These are phyloP conservation scores for Mycteria americana DNA, from an alignment of 2,797 vertebrate genomes.

Conservation along the genomic window DNA sequence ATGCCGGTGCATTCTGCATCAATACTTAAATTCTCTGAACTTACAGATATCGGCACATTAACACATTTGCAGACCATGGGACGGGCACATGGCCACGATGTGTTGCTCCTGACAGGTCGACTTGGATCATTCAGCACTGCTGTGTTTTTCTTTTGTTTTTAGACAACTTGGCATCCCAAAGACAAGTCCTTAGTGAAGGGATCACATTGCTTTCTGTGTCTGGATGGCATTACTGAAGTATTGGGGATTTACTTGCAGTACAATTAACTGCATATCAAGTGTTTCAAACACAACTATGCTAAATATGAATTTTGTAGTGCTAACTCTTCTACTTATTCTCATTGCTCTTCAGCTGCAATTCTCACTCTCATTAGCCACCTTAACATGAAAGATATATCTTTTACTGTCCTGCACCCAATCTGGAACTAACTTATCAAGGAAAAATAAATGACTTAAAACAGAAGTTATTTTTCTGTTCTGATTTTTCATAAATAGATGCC, in stretches of 20 bases:
- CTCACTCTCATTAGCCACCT: neutral
- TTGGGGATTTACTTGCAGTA: neutral
- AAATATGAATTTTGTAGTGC: neutral
- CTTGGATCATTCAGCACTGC: neutral
- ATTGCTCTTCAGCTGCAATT: neutral
- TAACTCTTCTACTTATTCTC: neutral
- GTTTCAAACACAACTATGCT: neutral
- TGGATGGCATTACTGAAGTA: neutral
- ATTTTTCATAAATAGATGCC: neutral
- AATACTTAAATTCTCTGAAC: neutral
- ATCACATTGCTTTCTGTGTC: neutral
- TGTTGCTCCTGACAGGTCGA: neutral
- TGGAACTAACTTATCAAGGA: neutral
- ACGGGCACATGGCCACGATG: fast-evolving
- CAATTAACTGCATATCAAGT: neutral
- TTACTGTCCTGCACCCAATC: neutral
- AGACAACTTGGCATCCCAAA: neutral
- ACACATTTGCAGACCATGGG: neutral
- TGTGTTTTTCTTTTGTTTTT: neutral
- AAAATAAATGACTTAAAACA: neutral
- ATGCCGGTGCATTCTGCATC: neutral
- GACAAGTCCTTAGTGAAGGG: neutral
- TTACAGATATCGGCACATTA: neutral
- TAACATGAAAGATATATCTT: neutral
- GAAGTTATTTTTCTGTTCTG: neutral